Evolutionary conservation across 2,113 vertebrate species (phyloP), one percentile per base, ranked within the genome.

Genomic region (Entosphenus tridentatus): DNA sequence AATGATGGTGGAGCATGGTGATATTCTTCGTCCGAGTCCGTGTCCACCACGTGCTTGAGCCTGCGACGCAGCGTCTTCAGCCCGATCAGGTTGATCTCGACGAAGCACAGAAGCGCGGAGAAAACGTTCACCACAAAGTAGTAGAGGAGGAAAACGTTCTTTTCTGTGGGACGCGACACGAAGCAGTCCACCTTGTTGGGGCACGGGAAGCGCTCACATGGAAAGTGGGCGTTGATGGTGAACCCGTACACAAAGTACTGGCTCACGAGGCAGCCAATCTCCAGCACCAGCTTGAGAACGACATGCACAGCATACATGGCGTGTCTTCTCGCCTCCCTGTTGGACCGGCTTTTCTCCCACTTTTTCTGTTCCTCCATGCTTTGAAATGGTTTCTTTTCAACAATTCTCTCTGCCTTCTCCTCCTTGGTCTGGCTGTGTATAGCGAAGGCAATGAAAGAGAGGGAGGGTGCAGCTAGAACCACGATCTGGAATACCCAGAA

Each of bases 401-500:
- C 39, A 39, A 39, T 39, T 7, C 39, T 39, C 39, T 67, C 70
- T 3, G 71, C 12, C 12, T 54, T 73, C 54, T 77, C 11, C 8
- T 71, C 72, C 75, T 92, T 91, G 70, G 77, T 76, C 2, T 79
- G 75, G 9, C 82, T 84, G 78, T 89, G 88, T 77, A 83, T 79
- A 6, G 83, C 81, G 4, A 88, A 91, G 77, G 88, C 77, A 74
- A 88, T 79, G 67, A 87, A 96, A 16, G 93, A 76, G 3, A 91
- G 77, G 1, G 88, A 82, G 0, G 88, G 88, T 1, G 86, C 86
- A 1, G 88, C 87, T 11, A 96, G 85, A 58, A 89, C 80, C 14
- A 95, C 84, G 39, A 95, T 81, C 74, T 90, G 89, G 75, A 95
- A 96, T 72, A 93, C 86, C 83, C 90, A 93, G 79, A 96, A 92